Conservation (phyloP, 2,888 invertebrate species). For the Chaitophorus viminalis region DNA sequence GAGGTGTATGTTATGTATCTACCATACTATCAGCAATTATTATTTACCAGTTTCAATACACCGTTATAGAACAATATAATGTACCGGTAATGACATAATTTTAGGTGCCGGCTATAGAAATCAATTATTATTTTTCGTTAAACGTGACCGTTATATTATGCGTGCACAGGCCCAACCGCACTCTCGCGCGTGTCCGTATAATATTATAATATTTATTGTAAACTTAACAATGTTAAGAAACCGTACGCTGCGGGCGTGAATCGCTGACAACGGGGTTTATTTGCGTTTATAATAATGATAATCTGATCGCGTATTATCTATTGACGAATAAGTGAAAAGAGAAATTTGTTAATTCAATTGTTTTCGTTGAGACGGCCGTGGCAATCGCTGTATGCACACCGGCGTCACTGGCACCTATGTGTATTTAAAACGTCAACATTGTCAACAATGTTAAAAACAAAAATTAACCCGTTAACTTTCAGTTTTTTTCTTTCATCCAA, state of each 20-base stretch:
- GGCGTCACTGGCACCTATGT: background rate
- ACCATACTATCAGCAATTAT: conserved; percentile 1
- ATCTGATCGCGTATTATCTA: conserved; percentile 17
- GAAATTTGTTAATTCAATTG: conserved; percentile 52
- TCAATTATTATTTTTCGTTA: conserved; percentile 16
- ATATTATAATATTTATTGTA: background rate
- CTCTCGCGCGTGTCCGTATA: background rate
- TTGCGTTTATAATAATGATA: background rate
- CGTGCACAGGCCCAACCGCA: background rate
- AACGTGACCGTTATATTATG: conserved; percentile 22
- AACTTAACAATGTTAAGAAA: background rate
- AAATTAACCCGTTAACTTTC: background rate
- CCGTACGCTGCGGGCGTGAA: background rate
- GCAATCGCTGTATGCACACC: background rate
- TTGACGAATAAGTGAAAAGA: conserved; percentile 29
- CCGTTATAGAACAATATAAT: conserved; percentile 15
- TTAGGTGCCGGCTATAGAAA: conserved; percentile 12
- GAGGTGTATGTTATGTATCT: background rate
- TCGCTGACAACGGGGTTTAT: conserved; percentile 10
- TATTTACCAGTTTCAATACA: background rate
- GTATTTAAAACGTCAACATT: background rate
- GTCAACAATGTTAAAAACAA: background rate
- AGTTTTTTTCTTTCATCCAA: background rate
- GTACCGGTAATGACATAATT: conserved; percentile 25
- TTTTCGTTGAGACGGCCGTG: background rate